Evolutionary conservation across 1,140 invertebrate species (phyloP).

Genomic region (Chironomus striatipennis): DNA sequence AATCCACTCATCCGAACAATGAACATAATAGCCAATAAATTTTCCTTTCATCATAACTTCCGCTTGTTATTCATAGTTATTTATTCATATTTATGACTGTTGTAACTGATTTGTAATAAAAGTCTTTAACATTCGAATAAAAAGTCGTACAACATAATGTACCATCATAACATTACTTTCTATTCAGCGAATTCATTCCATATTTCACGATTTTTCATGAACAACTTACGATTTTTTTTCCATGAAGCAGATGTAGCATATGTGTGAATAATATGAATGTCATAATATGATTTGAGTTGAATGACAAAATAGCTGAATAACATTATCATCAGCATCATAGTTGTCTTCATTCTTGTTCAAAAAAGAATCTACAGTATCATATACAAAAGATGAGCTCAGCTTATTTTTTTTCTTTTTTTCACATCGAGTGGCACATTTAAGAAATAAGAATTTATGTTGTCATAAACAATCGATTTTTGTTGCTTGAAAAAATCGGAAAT

Average conservation of each 20-base stretch:
- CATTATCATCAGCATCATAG: not conserved
- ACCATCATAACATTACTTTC: too few species aligned
- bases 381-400: not conserved
- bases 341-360: too few species aligned
- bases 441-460: not conserved
- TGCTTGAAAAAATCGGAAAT: too few species aligned
- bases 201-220: not conserved
- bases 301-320: not conserved
- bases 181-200: not conserved
- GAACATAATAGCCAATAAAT: too few species aligned
- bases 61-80: too few species aligned
- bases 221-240: not conserved
- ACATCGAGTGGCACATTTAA: not conserved
- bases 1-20: too few species aligned
- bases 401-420: not conserved
- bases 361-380: too few species aligned
- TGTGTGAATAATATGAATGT: not conserved
- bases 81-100: too few species aligned
- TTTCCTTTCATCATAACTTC: too few species aligned
- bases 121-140: too few species aligned
- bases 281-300: slow-evolving; percentile 2
- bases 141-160: too few species aligned
- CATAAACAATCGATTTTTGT: not conserved
- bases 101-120: too few species aligned
- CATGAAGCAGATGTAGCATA: not conserved